phyloP scores from a whole-genome alignment of 1,140 invertebrate species.

The Drosophila varians region DNA sequence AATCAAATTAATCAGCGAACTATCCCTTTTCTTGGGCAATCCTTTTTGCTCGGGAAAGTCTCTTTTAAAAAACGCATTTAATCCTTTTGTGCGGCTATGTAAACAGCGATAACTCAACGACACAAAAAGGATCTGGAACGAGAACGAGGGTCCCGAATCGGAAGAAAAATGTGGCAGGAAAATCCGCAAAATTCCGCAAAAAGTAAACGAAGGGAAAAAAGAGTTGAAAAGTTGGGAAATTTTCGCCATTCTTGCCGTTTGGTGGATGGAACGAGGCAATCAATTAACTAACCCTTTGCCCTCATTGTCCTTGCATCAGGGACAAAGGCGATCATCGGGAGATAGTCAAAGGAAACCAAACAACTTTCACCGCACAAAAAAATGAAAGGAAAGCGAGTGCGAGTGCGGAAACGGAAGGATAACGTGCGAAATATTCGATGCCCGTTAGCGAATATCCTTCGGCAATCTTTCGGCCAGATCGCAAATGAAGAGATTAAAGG shows the following conservation, averaged over 20 bases:
- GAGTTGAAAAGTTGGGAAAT: conserved; percentile 76
- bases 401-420: conserved; percentile 27
- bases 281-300: conserved; percentile 61
- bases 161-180: conserved; percentile 31
- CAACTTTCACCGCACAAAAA: conserved; percentile 66
- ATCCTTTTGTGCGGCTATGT: conserved; percentile 77
- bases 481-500: conserved; percentile 28
- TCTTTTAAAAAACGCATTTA: conserved; percentile 73
- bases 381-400: not conserved
- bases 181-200: conserved; percentile 30
- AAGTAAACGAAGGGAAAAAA: conserved; percentile 39
- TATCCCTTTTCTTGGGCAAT: not conserved
- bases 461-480: conserved; percentile 21
- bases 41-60: conserved; percentile 15
- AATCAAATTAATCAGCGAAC: conserved; percentile 70
- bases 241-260: conserved; percentile 10
- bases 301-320: conserved; percentile 5
- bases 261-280: conserved; percentile 44
- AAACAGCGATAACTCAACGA: conserved; percentile 67
- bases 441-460: conserved; percentile 34
- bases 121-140: conserved; percentile 10
- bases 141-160: conserved; percentile 9
- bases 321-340: conserved; percentile 24
- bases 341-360: conserved; percentile 38
- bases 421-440: conserved; percentile 60